These are phyloP conservation scores for Eupithecia exiguata DNA, from an alignment of 2,888 invertebrate genomes.

Conservation along the genomic window DNA sequence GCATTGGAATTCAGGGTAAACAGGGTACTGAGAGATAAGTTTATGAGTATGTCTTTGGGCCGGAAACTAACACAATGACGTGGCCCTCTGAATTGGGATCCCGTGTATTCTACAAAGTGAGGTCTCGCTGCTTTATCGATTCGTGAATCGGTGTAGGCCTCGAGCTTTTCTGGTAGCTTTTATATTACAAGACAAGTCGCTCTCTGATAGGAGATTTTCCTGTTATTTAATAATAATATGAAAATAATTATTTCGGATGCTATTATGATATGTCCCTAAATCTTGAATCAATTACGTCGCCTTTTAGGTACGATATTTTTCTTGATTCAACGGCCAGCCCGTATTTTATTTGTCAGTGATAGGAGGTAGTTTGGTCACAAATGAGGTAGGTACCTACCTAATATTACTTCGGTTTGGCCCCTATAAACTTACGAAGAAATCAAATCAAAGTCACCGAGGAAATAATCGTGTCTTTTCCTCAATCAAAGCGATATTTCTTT, in stretches of 20 bases:
- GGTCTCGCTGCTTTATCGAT: slow-evolving; percentile 49
- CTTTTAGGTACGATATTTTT: background rate
- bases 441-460: background rate
- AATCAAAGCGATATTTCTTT: background rate
- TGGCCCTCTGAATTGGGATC: slow-evolving; percentile 47
- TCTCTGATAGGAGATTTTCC: background rate
- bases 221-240: too few species aligned
- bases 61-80: slow-evolving; percentile 39
- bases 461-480: background rate
- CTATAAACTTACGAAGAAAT: background rate
- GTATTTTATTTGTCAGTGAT: background rate
- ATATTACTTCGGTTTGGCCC: background rate
- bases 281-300: background rate
- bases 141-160: slow-evolving; percentile 25
- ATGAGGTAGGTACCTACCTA: background rate
- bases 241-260: background rate
- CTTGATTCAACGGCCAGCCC: background rate
- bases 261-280: background rate
- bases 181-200: background rate
- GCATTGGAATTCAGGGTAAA: slow-evolving; percentile 29
- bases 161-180: slow-evolving; percentile 16
- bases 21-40: slow-evolving; percentile 29
- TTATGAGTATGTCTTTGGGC: slow-evolving; percentile 36
- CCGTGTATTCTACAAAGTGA: slow-evolving; percentile 48
- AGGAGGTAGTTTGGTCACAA: background rate